Base-by-base conservation (phyloP, 2,113 vertebrate genomes). In the Misgurnus anguillicaudatus region DNA sequence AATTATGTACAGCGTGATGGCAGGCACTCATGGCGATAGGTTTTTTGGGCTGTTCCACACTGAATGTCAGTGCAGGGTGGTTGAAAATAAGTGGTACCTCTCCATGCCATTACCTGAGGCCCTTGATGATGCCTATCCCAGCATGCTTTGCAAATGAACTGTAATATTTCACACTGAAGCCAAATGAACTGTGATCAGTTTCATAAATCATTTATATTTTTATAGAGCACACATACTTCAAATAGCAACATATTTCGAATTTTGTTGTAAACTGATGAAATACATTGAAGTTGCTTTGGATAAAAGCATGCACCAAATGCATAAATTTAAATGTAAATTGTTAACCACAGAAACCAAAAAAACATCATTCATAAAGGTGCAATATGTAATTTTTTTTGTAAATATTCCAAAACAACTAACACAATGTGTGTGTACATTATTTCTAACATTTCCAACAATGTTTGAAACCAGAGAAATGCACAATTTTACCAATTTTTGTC, bases 1-100 rank as follows among this genome's bases (percentile, higher is more conserved):
- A 86, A 86, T 90, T 86, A 88, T 87, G 80, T 67, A 39, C 70
- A 57, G 76, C 77, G 73, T 86, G 82, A 87, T 87, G 87, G 89
- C 85, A 80, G 85, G 82, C 80, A 77, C 65, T 51, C 82, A 85
- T 84, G 91, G 86, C 89, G 89, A 87, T 83, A 87, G 77, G 4
- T 74, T 84, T 72, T n/a, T 58, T 82, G 6, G 39, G 6, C 42
- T 8, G 88, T 82, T 66, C 81, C 60, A 39, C 64, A 69, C 80
- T 84, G 80, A 85, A 69, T 84, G 80, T 77, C 80, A 85, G 24
- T n/a, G 48, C 75, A 61, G 71, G 78, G 58, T 82, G 67, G 16
- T 73, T 69, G 75, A 17, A 84, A 88, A 84, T 87, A 58, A 83
- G 84, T 82, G 71, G 24, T 74, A 61, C 67, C 75, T 79, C 72